Evolutionary conservation across 1,140 invertebrate species (phyloP), one percentile per base, ranked within the genome.

Genomic region (Leptoteleia sp.): DNA sequence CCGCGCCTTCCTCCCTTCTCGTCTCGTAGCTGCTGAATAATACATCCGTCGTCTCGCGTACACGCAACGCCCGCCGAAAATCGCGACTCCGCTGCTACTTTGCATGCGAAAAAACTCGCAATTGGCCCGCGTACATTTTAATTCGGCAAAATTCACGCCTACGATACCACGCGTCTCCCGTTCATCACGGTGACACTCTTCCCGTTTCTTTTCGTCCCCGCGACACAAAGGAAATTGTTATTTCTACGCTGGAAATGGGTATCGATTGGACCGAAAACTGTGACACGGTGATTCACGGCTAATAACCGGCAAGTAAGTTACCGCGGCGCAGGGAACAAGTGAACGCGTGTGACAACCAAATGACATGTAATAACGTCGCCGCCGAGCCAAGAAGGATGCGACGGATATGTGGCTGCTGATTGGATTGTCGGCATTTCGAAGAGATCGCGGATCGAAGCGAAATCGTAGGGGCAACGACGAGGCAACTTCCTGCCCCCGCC

Each of bases 1-100:
- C 54, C 38, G 38, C 33, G 25, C 59, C 42, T 15, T n/a, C 71
- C 61, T 38, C 54, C 33, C 19, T 55, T 5, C 19, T 22, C 38
- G 27, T 72, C 65, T 75, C 38, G 27, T 38, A 29, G 48, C 35
- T 12, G 4, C 61, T 81, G 50, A 76, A 79, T 81, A 70, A 81
- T 76, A 50, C 7, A 81, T 48, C 3, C 40, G 45, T 47, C 61
- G 50, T 82, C 67, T 71, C 70, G 59, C 57, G 43, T 61, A n/a
- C n/a, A n/a, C n/a, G n/a, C n/a, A n/a, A n/a, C n/a, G n/a, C n/a
- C n/a, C n/a, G n/a, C n/a, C n/a, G n/a, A n/a, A n/a, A n/a, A n/a
- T n/a, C n/a, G n/a, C n/a, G n/a, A n/a, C n/a, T n/a, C n/a, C n/a
- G n/a, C n/a, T n/a, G n/a, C n/a, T n/a, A n/a, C n/a, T n/a, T n/a